Evolutionary conservation across 2,888 invertebrate genomes (phyloP).

Genomic region (Zele albiditarsus): DNA sequence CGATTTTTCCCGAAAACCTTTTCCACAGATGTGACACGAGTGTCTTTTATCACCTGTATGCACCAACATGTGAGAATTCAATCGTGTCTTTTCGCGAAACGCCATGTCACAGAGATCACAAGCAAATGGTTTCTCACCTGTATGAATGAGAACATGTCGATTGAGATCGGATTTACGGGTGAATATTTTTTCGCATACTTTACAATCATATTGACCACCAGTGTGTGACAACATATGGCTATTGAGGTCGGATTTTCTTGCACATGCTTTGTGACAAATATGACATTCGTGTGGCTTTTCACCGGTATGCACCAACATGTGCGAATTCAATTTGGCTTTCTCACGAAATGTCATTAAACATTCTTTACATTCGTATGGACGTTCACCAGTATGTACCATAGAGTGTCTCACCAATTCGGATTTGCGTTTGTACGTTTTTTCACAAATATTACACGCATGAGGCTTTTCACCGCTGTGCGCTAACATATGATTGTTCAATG

Average conservation of each 20-base stretch:
- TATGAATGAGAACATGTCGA: slow-evolving; percentile 67
- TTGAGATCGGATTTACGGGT: slow-evolving; percentile 69
- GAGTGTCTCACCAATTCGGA: slow-evolving; percentile 68
- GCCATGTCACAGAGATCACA: slow-evolving; percentile 68
- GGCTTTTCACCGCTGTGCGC: slow-evolving; percentile 68
- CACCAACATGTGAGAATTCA: slow-evolving; percentile 66
- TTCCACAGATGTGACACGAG: slow-evolving; percentile 66
- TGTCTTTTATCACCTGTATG: slow-evolving; percentile 68
- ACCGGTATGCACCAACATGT: slow-evolving; percentile 69
- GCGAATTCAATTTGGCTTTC: slow-evolving; percentile 68
- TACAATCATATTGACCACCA: slow-evolving; percentile 69
- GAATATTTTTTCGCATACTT: slow-evolving; percentile 69
- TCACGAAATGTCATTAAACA: slow-evolving; percentile 70
- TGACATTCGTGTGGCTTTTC: slow-evolving; percentile 70
- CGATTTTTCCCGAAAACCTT: slow-evolving; percentile 65
- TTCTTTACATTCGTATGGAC: slow-evolving; percentile 69
- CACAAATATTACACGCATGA: slow-evolving; percentile 67
- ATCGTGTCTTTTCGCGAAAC: slow-evolving; percentile 66
- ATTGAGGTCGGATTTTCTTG: slow-evolving; percentile 68
- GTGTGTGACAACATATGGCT: slow-evolving; percentile 70
- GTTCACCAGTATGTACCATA: slow-evolving; percentile 69
- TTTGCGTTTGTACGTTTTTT: slow-evolving; percentile 68
- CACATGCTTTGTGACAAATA: slow-evolving; percentile 69
- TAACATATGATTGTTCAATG: slow-evolving; percentile 68
- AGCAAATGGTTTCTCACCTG: slow-evolving; percentile 67